phyloP scores from a whole-genome alignment of 2,888 invertebrate species.

The Drosophila austrosaltans region DNA sequence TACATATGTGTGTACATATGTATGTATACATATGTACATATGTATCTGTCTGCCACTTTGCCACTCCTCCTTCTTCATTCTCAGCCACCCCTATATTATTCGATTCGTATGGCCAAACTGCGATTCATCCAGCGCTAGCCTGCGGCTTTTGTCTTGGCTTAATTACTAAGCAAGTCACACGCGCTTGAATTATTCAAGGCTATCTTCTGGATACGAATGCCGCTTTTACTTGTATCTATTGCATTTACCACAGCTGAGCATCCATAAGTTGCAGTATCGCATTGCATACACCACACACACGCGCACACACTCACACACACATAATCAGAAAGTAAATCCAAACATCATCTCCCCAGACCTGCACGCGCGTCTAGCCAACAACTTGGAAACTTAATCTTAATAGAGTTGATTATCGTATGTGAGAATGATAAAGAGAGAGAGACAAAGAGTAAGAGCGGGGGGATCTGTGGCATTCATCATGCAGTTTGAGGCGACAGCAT shows the following conservation, averaged over 20 bases:
- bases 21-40: constrained; percentile 30
- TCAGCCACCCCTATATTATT: constrained; percentile 10
- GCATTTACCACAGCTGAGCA: constrained; percentile 57
- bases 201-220: constrained; percentile 57
- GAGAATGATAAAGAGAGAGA: neutral
- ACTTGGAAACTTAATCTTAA: constrained; percentile 42
- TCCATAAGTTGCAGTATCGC: constrained; percentile 35
- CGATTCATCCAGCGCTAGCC: constrained; percentile 69
- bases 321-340: constrained; percentile 1
- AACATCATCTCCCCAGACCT: constrained; percentile 3
- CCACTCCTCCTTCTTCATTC: neutral
- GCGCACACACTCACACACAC: constrained; percentile 10
- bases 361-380: constrained; percentile 17
- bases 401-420: constrained; percentile 3
- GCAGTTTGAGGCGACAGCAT: constrained; percentile 44
- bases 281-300: constrained; percentile 1
- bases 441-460: neutral
- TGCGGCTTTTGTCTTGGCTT: constrained; percentile 75
- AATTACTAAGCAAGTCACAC: constrained; percentile 80
- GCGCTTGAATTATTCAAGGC: constrained; percentile 80
- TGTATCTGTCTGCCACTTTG: constrained; percentile 74
- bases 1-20: neutral
- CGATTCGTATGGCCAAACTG: constrained; percentile 37
- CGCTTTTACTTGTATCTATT: constrained; percentile 43
- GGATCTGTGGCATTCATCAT: constrained; percentile 41